These are phyloP conservation scores for Lasius platythorax DNA, from an alignment of 2,888 invertebrate species.

Conservation along the genomic window DNA sequence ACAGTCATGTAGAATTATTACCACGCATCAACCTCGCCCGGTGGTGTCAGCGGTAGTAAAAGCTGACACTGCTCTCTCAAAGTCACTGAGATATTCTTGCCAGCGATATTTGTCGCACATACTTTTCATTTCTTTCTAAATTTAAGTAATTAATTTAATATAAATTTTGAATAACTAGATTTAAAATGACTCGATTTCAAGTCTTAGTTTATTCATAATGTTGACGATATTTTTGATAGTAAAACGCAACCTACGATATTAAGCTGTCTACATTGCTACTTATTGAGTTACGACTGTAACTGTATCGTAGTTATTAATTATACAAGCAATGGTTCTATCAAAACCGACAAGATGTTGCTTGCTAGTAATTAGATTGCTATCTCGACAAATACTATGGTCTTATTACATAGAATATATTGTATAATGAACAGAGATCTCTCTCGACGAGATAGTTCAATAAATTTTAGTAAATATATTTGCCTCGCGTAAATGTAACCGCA, in stretches of 20 bases:
- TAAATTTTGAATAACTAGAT: background rate
- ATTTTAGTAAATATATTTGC: constrained; percentile 13
- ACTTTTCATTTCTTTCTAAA: background rate
- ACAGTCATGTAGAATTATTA: constrained; percentile 45
- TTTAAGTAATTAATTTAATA: background rate
- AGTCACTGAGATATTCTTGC: background rate
- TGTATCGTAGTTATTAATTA: constrained; percentile 45
- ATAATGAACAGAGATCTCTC: constrained; percentile 22
- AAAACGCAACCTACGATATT: background rate
- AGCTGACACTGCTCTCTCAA: constrained; percentile 28
- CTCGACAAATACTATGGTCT: constrained; percentile 28
- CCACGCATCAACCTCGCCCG: constrained; percentile 25
- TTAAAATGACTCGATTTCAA: background rate
- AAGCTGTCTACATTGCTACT: background rate
- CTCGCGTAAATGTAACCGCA: constrained; percentile 21
- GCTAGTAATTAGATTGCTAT: constrained; percentile 36
- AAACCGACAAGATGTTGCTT: constrained; percentile 31
- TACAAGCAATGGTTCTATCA: constrained; percentile 11
- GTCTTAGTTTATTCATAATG: background rate
- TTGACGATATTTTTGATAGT: background rate
- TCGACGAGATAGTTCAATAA: constrained; percentile 9
- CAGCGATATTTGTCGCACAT: background rate
- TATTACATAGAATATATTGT: background rate
- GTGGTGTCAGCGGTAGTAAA: constrained; percentile 13
- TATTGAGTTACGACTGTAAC: background rate